These are phyloP conservation scores for Hirudo medicinalis DNA, from an alignment of 1,140 invertebrate species.

Conservation along the genomic window DNA sequence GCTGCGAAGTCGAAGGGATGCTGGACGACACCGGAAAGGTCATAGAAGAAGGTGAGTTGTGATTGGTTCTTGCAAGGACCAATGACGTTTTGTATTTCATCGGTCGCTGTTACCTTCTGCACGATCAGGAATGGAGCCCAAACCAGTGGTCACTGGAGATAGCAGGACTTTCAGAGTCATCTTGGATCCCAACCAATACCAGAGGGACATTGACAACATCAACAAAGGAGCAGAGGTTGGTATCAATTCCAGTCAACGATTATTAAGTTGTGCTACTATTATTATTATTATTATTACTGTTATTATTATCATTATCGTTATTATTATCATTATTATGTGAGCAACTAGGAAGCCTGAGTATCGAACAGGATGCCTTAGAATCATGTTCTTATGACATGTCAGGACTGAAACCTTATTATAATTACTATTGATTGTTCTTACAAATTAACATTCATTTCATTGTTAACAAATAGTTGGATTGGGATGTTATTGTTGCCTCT, in stretches of 20 bases:
- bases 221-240: conserved; percentile 49
- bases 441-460: too few species aligned
- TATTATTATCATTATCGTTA: too few species aligned
- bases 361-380: too few species aligned
- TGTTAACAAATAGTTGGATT: too few species aligned
- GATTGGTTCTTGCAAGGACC: not conserved
- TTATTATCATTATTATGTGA: too few species aligned
- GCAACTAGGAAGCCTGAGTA: too few species aligned
- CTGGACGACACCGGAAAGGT: conserved; percentile 86
- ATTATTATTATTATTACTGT: too few species aligned
- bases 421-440: too few species aligned
- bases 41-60: conserved; percentile 68
- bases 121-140: conserved; percentile 54
- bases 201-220: conserved; percentile 70
- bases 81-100: not conserved
- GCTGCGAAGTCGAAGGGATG: conserved; percentile 98
- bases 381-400: too few species aligned
- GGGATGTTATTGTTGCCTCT: too few species aligned
- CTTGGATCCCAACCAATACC: conserved; percentile 91
- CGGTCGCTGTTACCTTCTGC: not conserved
- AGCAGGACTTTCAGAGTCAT: conserved; percentile 79
- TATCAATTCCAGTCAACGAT: not conserved
- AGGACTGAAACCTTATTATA: too few species aligned
- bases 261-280: not conserved
- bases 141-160: conserved; percentile 60